Conservation (phyloP, 2,888 invertebrate genomes). For the Drosophila lutescens region DNA sequence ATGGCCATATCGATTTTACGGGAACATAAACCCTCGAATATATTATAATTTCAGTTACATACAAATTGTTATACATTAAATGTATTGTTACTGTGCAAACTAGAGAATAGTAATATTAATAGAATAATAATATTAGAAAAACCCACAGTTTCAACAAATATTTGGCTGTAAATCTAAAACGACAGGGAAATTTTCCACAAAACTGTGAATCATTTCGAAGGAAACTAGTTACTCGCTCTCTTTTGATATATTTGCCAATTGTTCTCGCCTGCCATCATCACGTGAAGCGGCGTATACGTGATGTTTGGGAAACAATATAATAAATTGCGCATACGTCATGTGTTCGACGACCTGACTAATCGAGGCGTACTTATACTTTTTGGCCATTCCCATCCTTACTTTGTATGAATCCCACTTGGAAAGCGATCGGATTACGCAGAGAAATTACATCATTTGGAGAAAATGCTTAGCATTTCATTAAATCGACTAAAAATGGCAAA, state of each 20-base stretch:
- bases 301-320: constrained; percentile 53
- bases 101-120: too few species aligned
- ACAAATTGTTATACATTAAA: too few species aligned
- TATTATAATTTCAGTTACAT: too few species aligned
- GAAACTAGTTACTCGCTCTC: constrained; percentile 19
- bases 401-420: constrained; percentile 10
- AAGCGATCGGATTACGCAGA: constrained; percentile 44
- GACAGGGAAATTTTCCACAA: constrained; percentile 20
- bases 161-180: constrained; percentile 10
- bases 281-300: constrained; percentile 74
- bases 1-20: too few species aligned
- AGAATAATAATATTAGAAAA: not conserved
- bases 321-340: constrained; percentile 71
- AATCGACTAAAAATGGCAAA: constrained; percentile 49
- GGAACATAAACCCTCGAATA: too few species aligned
- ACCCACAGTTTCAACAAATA: constrained; percentile 1
- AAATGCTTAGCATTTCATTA: constrained; percentile 50
- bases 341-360: constrained; percentile 16
- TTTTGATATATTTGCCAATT: constrained; percentile 8
- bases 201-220: constrained; percentile 31
- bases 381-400: constrained; percentile 11
- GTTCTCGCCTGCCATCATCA: constrained; percentile 52
- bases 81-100: not conserved
- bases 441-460: constrained; percentile 74
- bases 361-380: constrained; percentile 7